A percentile compares a stretch with the other conserved stretches of the same genome.
These are phyloP conservation scores for Parnassius apollo DNA, from an alignment of 2,888 invertebrate genomes.

Conservation along the genomic window DNA sequence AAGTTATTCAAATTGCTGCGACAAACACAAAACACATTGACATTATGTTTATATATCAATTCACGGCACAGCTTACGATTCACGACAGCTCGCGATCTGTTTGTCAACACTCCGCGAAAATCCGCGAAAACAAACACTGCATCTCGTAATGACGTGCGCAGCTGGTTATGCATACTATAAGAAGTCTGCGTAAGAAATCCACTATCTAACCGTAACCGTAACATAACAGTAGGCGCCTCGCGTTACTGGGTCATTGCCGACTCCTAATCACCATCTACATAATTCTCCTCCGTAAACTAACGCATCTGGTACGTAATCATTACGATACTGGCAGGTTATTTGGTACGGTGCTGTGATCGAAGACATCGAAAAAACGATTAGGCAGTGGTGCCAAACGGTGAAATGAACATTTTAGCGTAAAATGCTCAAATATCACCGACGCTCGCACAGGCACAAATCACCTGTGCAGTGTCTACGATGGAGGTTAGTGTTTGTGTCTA, in stretches of 20 bases:
- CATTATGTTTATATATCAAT: too few relatives aligned
- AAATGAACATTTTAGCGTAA: conserved; percentile 77
- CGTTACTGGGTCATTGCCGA: conserved; percentile 44
- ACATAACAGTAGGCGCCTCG: conserved; percentile 52
- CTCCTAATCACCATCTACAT: conserved; percentile 38
- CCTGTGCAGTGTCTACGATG: conserved; percentile 76
- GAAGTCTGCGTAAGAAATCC: conserved; percentile 43
- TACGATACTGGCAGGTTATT: not conserved
- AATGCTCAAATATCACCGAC: conserved; percentile 81
- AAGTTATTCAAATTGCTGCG: too few relatives aligned
- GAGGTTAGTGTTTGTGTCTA: conserved; percentile 53
- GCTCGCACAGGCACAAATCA: conserved; percentile 76
- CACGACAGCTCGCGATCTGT: not conserved
- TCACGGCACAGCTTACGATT: too few relatives aligned
- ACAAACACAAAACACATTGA: too few relatives aligned
- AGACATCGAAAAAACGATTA: conserved; percentile 41
- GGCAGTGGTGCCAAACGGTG: conserved; percentile 47
- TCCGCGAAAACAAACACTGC: conserved; percentile 19
- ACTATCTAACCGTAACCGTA: conserved; percentile 53
- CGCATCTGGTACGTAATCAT: not conserved
- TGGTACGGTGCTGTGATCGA: conserved; percentile 37
- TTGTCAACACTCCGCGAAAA: conserved; percentile 21
- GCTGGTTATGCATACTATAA: conserved; percentile 29
- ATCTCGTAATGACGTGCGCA: conserved; percentile 21
- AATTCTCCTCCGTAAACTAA: conserved; percentile 31